Evolutionary conservation across 2,797 vertebrate genomes (phyloP).

Genomic region (Leptodactylus fallax): DNA sequence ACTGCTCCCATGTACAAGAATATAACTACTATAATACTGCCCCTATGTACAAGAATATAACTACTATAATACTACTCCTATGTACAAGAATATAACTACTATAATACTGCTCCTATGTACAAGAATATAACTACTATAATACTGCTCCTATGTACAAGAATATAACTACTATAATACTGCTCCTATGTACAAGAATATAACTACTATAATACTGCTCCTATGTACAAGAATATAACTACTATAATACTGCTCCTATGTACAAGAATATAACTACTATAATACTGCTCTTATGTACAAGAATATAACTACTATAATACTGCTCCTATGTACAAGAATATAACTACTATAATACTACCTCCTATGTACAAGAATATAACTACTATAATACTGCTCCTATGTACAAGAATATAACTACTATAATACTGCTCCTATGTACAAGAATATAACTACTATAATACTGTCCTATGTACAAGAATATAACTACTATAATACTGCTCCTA

Average conservation of each 20-base stretch:
- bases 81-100: not conserved
- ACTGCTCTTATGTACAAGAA: not conserved
- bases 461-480: not conserved
- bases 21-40: constrained; percentile 15
- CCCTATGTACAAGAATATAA: not conserved
- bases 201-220: not conserved
- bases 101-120: not conserved
- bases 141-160: not conserved
- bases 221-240: constrained; percentile 8
- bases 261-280: constrained; percentile 11
- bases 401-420: constrained; percentile 15
- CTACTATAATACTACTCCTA: not conserved
- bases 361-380: constrained; percentile 10
- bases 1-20: not conserved
- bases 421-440: not conserved
- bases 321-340: constrained; percentile 5
- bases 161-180: not conserved
- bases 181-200: not conserved
- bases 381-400: constrained; percentile 10
- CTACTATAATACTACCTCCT: constrained; percentile 8
- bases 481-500: not conserved
- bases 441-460: constrained; percentile 1
- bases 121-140: constrained; percentile 1
- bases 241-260: not conserved
- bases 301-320: constrained; percentile 9